phyloP scores from a whole-genome alignment of 2,797 vertebrate species.

The Crypturellus tataupa region DNA sequence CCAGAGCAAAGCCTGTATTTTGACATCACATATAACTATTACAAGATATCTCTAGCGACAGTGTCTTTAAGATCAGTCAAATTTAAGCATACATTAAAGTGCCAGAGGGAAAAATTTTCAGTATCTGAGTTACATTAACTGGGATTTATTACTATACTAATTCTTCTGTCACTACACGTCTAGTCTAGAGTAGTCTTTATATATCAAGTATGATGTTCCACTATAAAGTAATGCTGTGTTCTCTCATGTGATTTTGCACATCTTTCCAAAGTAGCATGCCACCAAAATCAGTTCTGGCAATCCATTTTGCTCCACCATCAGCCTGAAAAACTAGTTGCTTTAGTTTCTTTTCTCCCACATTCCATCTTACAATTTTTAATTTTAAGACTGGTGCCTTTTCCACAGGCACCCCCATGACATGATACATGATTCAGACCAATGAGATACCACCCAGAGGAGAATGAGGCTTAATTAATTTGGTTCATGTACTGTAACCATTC shows the following conservation, averaged over 20 bases:
- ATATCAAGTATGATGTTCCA: not conserved
- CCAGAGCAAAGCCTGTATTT: not conserved
- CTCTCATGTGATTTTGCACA: not conserved
- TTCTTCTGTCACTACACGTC: not conserved
- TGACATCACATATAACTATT: not conserved
- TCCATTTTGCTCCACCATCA: not conserved
- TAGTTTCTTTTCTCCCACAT: not conserved
- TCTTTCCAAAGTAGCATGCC: not conserved
- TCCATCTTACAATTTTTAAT: not conserved
- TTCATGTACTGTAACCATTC: not conserved
- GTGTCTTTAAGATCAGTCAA: not conserved
- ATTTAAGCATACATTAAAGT: not conserved
- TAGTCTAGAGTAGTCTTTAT: not conserved
- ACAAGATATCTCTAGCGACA: not conserved
- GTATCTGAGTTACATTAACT: not conserved
- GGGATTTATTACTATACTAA: not conserved
- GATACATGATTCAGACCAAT: not conserved
- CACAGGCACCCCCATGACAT: not conserved
- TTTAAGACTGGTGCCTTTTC: not conserved
- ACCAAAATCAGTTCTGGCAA: not conserved
- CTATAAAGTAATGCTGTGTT: not conserved
- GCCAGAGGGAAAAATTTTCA: not conserved
- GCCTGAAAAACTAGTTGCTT: not conserved
- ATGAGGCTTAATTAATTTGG: not conserved
- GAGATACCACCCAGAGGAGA: not conserved